Conservation (phyloP, 2,113 vertebrate species). For the Bufo gargarizans region DNA sequence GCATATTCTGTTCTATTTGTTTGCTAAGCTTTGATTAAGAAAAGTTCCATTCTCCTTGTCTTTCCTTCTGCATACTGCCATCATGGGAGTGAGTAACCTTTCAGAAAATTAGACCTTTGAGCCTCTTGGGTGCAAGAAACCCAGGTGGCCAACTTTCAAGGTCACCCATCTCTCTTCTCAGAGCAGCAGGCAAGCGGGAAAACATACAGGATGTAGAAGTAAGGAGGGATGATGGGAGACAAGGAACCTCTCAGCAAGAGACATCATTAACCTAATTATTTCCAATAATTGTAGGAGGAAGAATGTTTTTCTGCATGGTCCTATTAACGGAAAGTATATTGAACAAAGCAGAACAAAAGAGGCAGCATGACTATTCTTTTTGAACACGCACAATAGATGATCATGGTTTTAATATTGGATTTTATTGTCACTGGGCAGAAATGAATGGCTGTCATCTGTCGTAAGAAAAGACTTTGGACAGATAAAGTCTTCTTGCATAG, state of each 20-base stretch:
- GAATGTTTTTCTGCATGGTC: not conserved
- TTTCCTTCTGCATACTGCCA: constrained; percentile 2
- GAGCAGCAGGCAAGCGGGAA: constrained; percentile 38
- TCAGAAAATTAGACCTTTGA: constrained; percentile 32
- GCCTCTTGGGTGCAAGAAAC: constrained; percentile 8
- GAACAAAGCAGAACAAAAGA: constrained; percentile 28
- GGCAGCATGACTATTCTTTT: not conserved
- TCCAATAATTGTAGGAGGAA: constrained; percentile 19
- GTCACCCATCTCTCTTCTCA: constrained; percentile 12
- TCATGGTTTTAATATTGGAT: not conserved
- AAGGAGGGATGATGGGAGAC: not conserved
- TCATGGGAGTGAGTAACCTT: constrained; percentile 42
- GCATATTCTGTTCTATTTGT: not conserved
- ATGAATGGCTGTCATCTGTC: constrained; percentile 1
- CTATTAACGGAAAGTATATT: not conserved
- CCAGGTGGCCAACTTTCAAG: constrained; percentile 31
- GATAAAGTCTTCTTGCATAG: not conserved
- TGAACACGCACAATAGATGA: not conserved
- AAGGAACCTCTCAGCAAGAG: constrained; percentile 26
- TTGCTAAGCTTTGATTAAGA: not conserved
- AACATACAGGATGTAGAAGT: not conserved
- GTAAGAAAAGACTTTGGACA: not conserved
- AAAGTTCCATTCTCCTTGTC: not conserved
- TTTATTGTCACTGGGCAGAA: not conserved
- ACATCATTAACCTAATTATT: constrained; percentile 49